Evolutionary conservation across 1,140 invertebrate genomes (phyloP), one percentile per base, ranked within the genome.

Genomic region (Trichoplusia ni): DNA sequence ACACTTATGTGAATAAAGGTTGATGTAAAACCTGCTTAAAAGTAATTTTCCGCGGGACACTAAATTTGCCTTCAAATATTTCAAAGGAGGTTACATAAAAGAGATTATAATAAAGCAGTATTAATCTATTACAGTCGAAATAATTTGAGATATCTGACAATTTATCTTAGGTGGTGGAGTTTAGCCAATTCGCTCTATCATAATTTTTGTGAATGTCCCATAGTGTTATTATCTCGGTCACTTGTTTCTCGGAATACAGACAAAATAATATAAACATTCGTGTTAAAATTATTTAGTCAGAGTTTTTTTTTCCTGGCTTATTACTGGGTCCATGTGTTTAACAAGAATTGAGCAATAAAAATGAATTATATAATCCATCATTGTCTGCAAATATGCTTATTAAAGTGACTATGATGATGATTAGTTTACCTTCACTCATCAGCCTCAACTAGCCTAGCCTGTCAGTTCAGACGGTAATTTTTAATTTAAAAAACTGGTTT

Each of bases 111-210:
- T 58, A 58, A 33, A 58, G 25, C 14, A 29, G 13, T 29, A 27
- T 2, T 42, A 58, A 58, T 58, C 23, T 44, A 44, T 58, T 44
- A 58, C n/a, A 58, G 31, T 31, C 33, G 25, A 27, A 58, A 58
- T 44, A 9, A 58, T 42, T 31, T 31, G n/a, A 13, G 38, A 44
- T 31, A 44, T 33, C 11, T 6, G 19, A 4, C 38, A 11, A 58
- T 58, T 31, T 25, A 58, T 58, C 54, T 58, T 44, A 14, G 23
- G 18, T 5, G 27, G 38, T 40, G 54, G 53, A 58, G 42, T 11
- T 31, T 16, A 7, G 54, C 54, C 54, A 58, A 58, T 4, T 42
- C 27, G 3, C 25, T 58, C 19, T 31, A 58, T 58, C 54, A 44
- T 58, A 31, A 31, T 44, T 51, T 58, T 42, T 31, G 38, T 21